These are phyloP conservation scores for Zaprionus vittiger DNA, from an alignment of 1,140 invertebrate genomes.

Conservation along the genomic window DNA sequence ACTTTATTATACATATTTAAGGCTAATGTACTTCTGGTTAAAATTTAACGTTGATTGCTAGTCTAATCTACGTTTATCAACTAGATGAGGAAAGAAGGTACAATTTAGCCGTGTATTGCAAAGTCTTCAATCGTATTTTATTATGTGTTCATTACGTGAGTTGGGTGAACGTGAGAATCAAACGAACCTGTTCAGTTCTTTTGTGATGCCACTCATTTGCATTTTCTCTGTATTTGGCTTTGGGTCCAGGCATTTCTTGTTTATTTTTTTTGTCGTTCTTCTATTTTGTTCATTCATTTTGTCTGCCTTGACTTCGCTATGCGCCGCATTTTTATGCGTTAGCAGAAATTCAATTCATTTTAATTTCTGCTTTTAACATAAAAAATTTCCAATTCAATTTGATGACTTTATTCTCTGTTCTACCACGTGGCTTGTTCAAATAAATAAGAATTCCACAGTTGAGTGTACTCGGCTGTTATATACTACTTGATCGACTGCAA, in stretches of 20 bases:
- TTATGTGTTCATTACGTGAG: constrained; percentile 7
- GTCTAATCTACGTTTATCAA: background rate
- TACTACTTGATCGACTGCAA: too few species aligned
- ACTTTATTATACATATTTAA: background rate
- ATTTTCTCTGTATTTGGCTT: constrained; percentile 65
- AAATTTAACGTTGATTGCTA: constrained; percentile 1
- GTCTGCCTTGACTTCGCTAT: constrained; percentile 38
- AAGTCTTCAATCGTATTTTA: constrained; percentile 1
- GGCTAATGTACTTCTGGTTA: background rate
- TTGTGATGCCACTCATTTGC: constrained; percentile 69
- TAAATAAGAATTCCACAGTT: too few species aligned
- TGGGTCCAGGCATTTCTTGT: constrained; percentile 41
- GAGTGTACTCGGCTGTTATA: too few species aligned
- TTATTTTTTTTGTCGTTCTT: constrained; percentile 25
- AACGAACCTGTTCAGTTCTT: constrained; percentile 45
- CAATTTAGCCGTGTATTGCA: background rate
- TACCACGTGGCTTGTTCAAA: constrained; percentile 54
- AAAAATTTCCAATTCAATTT: constrained; percentile 82
- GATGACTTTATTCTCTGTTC: constrained; percentile 69
- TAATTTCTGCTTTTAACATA: constrained; percentile 83
- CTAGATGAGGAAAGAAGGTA: background rate
- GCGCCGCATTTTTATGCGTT: constrained; percentile 60
- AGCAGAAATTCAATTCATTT: constrained; percentile 82
- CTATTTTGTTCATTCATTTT: constrained; percentile 24
- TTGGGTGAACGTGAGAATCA: background rate